Percentiles rank a stretch among this genome's conserved stretches.
These are phyloP conservation scores for Jaculus jaculus DNA, from an alignment of 2,113 vertebrate species.

Conservation along the genomic window DNA sequence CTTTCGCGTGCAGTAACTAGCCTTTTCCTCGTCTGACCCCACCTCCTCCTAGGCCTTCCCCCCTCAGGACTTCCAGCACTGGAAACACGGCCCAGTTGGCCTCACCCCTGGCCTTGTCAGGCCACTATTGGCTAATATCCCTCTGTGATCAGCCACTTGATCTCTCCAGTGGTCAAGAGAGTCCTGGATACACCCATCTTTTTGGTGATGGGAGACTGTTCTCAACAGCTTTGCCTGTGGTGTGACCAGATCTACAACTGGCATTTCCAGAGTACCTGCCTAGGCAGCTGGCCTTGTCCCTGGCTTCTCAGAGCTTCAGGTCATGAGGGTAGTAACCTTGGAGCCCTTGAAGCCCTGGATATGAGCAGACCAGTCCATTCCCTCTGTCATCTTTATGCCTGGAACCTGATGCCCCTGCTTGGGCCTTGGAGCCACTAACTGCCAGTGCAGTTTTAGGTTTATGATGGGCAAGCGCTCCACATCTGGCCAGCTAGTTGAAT, in stretches of 20 bases:
- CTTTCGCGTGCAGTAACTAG: not conserved
- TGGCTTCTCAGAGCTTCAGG: not conserved
- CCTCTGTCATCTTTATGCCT: not conserved
- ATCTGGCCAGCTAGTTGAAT: slow-evolving; percentile 74
- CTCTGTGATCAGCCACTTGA: too few species aligned
- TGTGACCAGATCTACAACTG: not conserved
- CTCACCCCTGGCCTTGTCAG: not conserved
- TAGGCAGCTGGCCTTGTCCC: not conserved
- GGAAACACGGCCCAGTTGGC: too few species aligned
- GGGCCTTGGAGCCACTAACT: slow-evolving; percentile 34
- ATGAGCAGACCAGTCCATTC: not conserved
- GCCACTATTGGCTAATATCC: not conserved
- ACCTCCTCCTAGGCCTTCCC: not conserved
- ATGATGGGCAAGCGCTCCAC: slow-evolving; percentile 39
- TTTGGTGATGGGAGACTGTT: not conserved
- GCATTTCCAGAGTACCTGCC: not conserved
- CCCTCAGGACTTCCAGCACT: not conserved
- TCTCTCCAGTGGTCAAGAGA: not conserved
- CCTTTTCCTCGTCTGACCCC: not conserved
- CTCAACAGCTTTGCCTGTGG: not conserved
- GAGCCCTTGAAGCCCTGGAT: not conserved
- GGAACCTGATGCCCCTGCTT: not conserved
- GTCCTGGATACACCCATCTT: not conserved
- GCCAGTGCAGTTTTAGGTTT: slow-evolving; percentile 48
- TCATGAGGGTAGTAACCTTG: not conserved